Evolutionary conservation across 2,113 vertebrate species (phyloP), one percentile per base, ranked within the genome.

Genomic region (Manacus vitellinus): DNA sequence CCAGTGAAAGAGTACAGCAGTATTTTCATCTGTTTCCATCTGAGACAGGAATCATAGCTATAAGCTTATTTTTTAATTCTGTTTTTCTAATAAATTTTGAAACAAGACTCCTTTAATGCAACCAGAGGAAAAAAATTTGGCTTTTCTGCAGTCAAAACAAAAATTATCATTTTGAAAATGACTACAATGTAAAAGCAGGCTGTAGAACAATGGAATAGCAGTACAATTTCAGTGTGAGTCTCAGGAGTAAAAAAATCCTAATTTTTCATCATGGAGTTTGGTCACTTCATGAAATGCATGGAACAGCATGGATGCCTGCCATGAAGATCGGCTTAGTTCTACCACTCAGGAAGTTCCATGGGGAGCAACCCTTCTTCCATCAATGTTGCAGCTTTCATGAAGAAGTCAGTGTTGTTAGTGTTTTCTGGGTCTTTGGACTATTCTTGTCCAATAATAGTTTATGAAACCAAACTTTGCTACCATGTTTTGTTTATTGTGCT

Each of bases 401-500:
- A 58, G 11, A 83, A 65, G 43, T 54, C 13, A 19, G 6, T 43
- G 20, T 33, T 41, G 19, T 52, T 88, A n/a, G 52, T 35, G 9
- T 72, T 89, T 77, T 92, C 8, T 56, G 30, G 12, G 9, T 55
- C 7, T 79, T 81, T 51, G 47, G 17, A 56, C 30, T 66, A 31
- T 73, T 82, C 19, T 41, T 73, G 28, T 70, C 27, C 22, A 4
- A 17, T 12, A 52, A 6, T 33, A 41, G 14, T 37, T 37, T 31
- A 22, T 44, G 24, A 95, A 92, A 51, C 27, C 37, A 82, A 27
- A 55, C 8, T 33, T 33, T 37, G 21, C 54, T 70, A 19, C 7
- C 23, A 20, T 84, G 24, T 55, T 89, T 88, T 90, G 30, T 85
- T 88, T 55, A 43, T 87, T 95, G 24, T 92, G 81, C 93, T 97